Evolutionary conservation across 2,888 invertebrate species (phyloP).

Genomic region (Leucophenga montana): DNA sequence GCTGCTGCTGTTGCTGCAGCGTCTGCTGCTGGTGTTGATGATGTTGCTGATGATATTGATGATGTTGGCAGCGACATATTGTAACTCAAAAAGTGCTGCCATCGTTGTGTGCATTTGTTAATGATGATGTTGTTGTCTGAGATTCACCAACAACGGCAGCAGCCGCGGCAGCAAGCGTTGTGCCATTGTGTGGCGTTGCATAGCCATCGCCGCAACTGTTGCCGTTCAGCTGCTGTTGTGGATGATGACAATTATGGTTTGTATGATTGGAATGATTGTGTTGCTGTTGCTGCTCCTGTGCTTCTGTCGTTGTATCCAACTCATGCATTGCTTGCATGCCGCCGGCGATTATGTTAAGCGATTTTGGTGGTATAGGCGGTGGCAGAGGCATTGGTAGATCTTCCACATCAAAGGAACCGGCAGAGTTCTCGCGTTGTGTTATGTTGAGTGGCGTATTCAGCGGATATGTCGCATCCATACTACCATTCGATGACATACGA

Average conservation of each 20-base stretch:
- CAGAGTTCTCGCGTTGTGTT: conserved; percentile 65
- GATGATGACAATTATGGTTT: conserved; percentile 38
- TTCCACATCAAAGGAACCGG: conserved; percentile 69
- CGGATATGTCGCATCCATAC: conserved; percentile 46
- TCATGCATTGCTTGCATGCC: conserved; percentile 40
- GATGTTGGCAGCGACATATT: conserved; percentile 72
- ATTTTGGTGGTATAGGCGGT: conserved; percentile 71
- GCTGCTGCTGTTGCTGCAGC: conserved; percentile 38
- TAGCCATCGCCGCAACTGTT: conserved; percentile 60
- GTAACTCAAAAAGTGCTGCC: conserved; percentile 72
- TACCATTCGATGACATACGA: conserved; percentile 62
- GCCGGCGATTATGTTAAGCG: conserved; percentile 50
- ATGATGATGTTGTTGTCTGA: conserved; percentile 40
- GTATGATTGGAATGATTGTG: conserved; percentile 35
- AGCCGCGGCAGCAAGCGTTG: conserved; percentile 28
- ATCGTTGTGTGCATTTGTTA: conserved; percentile 57
- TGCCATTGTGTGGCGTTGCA: conserved; percentile 61
- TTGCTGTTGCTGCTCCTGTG: conserved; percentile 46
- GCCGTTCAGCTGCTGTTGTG: conserved; percentile 38
- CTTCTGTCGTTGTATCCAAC: conserved; percentile 51
- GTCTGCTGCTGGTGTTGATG: conserved; percentile 37
- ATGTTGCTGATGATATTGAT: conserved; percentile 25
- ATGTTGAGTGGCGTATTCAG: conserved; percentile 55
- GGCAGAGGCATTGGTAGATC: conserved; percentile 71
- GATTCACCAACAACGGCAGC: conserved; percentile 35